Percentiles rank a stretch among this genome's conserved stretches.
phyloP scores from a whole-genome alignment of 2,797 vertebrate species.

The Carduelis carduelis region DNA sequence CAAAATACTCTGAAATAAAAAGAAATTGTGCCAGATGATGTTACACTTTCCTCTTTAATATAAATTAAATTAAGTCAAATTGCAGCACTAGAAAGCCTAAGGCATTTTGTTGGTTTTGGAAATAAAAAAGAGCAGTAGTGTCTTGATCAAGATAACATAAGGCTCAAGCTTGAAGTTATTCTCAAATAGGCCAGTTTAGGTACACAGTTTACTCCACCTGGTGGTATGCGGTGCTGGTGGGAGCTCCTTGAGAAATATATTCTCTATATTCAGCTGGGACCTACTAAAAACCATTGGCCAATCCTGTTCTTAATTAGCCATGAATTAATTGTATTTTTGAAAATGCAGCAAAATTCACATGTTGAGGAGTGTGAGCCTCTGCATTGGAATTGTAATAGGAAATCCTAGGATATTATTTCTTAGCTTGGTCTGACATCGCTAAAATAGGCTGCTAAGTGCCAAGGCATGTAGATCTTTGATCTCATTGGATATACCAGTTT shows the following conservation, averaged over 20 bases:
- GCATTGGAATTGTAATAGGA: neutral
- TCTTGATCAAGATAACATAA: neutral
- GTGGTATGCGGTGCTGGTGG: neutral
- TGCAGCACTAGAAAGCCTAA: neutral
- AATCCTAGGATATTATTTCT: neutral
- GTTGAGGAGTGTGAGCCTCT: fast-evolving
- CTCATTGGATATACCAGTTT: neutral
- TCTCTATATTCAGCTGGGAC: neutral
- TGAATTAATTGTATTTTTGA: neutral
- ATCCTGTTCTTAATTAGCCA: neutral
- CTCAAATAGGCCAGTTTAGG: neutral
- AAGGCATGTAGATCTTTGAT: neutral
- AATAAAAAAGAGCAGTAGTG: neutral
- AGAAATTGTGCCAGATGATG: neutral
- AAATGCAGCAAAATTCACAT: neutral
- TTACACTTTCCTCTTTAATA: neutral
- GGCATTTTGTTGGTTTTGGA: neutral
- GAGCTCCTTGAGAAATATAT: neutral
- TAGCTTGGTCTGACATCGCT: neutral
- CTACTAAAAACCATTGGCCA: fast-evolving
- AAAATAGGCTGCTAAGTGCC: neutral
- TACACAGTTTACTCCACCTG: neutral
- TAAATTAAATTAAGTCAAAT: neutral
- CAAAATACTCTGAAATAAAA: neutral
- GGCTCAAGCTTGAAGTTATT: neutral